Evolutionary conservation across 2,888 invertebrate genomes (phyloP).

Genomic region (Diaprepes abbreviatus): DNA sequence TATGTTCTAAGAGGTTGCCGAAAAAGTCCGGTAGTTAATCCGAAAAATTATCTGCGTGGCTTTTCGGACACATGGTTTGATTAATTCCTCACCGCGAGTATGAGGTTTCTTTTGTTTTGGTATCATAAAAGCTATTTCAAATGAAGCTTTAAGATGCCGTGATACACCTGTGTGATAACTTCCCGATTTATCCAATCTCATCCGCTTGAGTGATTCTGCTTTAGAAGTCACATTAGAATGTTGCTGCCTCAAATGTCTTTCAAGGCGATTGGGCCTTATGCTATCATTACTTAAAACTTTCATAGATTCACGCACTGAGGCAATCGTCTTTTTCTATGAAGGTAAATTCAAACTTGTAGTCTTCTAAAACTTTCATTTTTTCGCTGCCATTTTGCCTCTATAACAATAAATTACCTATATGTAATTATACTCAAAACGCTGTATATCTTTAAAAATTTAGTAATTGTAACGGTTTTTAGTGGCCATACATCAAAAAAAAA

Average conservation of each 20-base stretch:
- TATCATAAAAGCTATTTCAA: conserved; percentile 35
- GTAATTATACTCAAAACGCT: too few relatives aligned
- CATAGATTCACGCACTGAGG: not conserved
- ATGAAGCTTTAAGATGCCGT: not conserved
- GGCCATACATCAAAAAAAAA: too few relatives aligned
- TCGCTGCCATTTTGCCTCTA: too few relatives aligned
- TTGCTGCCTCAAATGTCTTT: not conserved
- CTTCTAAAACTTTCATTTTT: not conserved
- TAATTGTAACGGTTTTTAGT: too few relatives aligned
- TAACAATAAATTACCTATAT: too few relatives aligned
- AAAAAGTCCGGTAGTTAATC: too few relatives aligned
- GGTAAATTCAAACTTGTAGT: not conserved
- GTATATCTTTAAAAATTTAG: too few relatives aligned
- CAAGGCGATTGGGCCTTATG: not conserved
- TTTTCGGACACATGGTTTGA: conserved; percentile 26
- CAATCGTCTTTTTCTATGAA: not conserved
- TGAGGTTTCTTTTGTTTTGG: conserved; percentile 50
- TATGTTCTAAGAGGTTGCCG: too few relatives aligned
- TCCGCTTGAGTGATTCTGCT: not conserved
- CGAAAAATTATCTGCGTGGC: conserved; percentile 38
- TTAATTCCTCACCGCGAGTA: not conserved
- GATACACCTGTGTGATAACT: not conserved
- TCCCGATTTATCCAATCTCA: not conserved
- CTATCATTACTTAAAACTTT: not conserved
- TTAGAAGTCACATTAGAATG: not conserved